Evolutionary conservation across 1,140 invertebrate species (phyloP).

Genomic region (Venustaconcha ellipsiformis): DNA sequence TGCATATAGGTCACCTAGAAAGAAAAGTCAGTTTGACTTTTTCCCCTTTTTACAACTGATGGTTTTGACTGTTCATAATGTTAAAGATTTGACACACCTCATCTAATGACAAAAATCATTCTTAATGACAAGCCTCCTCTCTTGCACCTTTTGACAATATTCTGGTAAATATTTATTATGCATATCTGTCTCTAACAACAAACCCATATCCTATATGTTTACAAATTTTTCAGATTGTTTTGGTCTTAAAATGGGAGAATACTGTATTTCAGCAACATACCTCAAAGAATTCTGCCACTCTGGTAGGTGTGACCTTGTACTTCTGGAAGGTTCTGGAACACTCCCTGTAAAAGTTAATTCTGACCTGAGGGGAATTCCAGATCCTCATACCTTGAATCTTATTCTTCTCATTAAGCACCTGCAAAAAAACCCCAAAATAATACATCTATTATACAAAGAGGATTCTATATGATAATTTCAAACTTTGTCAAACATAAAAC

Average conservation of each 20-base stretch:
- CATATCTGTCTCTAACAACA: no score
- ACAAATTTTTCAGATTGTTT: not conserved
- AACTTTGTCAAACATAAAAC: no score
- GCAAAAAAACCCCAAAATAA: slow-evolving; percentile 1
- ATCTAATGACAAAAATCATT: no score
- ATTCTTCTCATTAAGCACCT: slow-evolving; percentile 34
- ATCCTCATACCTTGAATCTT: slow-evolving; percentile 18
- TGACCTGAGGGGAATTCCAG: slow-evolving; percentile 27
- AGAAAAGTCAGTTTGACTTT: no score
- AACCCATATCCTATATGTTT: no score
- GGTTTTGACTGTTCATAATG: no score
- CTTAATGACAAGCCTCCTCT: not conserved
- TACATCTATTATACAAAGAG: not conserved
- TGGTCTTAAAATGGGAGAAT: not conserved
- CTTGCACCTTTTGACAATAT: not conserved
- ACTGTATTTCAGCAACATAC: slow-evolving; percentile 18
- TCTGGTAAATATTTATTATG: no score
- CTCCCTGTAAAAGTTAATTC: slow-evolving; percentile 41
- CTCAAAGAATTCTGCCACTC: slow-evolving; percentile 39
- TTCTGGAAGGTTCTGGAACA: slow-evolving; percentile 36
- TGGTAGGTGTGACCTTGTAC: slow-evolving; percentile 20
- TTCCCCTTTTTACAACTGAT: no score
- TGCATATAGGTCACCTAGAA: no score
- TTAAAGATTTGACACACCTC: no score
- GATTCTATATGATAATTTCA: no score